These are phyloP conservation scores for Pollenia angustigena DNA, from an alignment of 2,888 invertebrate species.

Conservation along the genomic window DNA sequence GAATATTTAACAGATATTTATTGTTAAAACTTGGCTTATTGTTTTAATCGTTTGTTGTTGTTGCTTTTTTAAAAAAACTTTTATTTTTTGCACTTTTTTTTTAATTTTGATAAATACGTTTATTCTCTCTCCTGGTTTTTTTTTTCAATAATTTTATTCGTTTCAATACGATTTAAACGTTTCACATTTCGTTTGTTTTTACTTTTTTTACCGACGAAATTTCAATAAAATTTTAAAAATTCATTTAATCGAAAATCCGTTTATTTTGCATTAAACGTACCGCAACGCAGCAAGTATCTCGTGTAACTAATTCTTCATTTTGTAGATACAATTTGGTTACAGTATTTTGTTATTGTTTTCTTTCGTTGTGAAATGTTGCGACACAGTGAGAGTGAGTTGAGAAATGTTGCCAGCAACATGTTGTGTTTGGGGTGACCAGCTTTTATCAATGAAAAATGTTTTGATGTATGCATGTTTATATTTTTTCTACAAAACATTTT, in stretches of 20 bases:
- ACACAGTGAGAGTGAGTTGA: constrained; percentile 39
- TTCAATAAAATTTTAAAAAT: constrained; percentile 18
- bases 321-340: constrained; percentile 54
- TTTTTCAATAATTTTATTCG: constrained; percentile 25
- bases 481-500: too few relatives aligned
- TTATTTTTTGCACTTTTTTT: constrained; percentile 56
- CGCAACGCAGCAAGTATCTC: constrained; percentile 75
- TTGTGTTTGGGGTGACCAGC: constrained; percentile 37
- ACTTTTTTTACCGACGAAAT: constrained; percentile 25
- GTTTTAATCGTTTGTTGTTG: constrained; percentile 40
- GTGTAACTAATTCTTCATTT: constrained; percentile 74
- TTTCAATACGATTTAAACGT: constrained; percentile 42
- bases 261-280: constrained; percentile 64
- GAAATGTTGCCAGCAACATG: constrained; percentile 48
- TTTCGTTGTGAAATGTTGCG: constrained; percentile 32
- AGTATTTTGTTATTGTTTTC: constrained; percentile 44
- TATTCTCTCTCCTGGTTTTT: constrained; percentile 31
- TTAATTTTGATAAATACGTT: constrained; percentile 50
- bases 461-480: too few relatives aligned
- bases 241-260: constrained; percentile 14
- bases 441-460: background rate
- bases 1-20: constrained; percentile 12
- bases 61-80: background rate
- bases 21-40: constrained; percentile 66
- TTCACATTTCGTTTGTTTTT: constrained; percentile 42